phyloP scores from a whole-genome alignment of 2,888 invertebrate genomes.

The Apomyelois bistriatella region DNA sequence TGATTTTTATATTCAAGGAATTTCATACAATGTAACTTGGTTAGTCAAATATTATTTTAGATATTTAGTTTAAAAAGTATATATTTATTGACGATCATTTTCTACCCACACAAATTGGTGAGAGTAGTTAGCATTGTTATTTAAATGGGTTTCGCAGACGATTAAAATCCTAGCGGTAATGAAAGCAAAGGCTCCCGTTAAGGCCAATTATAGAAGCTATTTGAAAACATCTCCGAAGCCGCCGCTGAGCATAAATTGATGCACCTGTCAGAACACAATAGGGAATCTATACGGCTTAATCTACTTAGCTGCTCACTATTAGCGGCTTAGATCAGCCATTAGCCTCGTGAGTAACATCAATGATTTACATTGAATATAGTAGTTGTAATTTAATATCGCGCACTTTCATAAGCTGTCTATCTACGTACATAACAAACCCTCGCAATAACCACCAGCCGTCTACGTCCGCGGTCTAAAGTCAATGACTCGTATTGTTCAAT shows the following conservation, averaged over 20 bases:
- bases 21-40: too few species aligned
- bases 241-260: conserved; percentile 46
- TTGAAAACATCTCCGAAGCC: conserved; percentile 37
- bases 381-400: conserved; percentile 35
- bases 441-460: conserved; percentile 15
- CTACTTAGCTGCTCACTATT: conserved; percentile 57
- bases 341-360: conserved; percentile 47
- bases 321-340: conserved; percentile 63
- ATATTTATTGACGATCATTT: neutral
- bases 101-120: neutral
- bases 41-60: too few species aligned
- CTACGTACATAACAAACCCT: conserved; percentile 1
- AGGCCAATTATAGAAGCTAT: conserved; percentile 41
- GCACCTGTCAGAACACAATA: conserved; percentile 48
- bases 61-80: too few species aligned
- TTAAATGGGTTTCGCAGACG: conserved; percentile 2
- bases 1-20: too few species aligned
- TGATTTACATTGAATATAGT: conserved; percentile 76
- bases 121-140: conserved; percentile 8
- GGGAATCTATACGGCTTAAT: conserved; percentile 55
- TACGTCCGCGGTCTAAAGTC: conserved; percentile 32
- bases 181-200: conserved; percentile 27
- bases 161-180: conserved; percentile 15
- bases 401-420: conserved; percentile 2
- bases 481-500: conserved; percentile 55